Evolutionary conservation across 2,797 vertebrate species (phyloP).

Genomic region (Dipus sagitta): DNA sequence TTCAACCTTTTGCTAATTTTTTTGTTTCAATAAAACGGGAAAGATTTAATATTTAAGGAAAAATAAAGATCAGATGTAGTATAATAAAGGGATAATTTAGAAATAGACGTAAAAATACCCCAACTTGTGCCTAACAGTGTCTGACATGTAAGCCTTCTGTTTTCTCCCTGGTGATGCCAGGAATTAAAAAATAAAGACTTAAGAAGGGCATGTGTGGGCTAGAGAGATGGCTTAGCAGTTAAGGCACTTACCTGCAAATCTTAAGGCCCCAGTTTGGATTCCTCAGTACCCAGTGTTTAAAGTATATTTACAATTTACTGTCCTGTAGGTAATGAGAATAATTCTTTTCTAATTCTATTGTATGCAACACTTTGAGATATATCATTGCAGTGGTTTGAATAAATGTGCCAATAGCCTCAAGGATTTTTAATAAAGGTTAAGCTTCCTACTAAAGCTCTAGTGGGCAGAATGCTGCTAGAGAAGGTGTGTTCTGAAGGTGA

Average conservation of each 20-base stretch:
- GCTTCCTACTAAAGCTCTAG: too few species aligned
- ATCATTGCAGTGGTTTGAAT: too few species aligned
- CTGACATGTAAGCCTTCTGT: background rate
- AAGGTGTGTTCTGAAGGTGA: too few species aligned
- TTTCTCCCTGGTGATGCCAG: background rate
- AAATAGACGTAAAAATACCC: background rate
- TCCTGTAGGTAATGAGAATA: background rate
- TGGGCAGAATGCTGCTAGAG: too few species aligned
- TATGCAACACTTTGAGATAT: background rate
- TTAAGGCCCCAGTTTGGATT: too few species aligned
- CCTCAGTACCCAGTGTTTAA: background rate
- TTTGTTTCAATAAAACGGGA: background rate
- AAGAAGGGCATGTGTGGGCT: background rate
- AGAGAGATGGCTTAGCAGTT: too few species aligned
- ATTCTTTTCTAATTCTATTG: background rate
- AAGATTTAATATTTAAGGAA: background rate
- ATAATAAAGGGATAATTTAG: background rate
- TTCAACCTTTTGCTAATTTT: background rate
- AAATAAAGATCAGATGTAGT: slow-evolving; percentile 30
- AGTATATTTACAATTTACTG: background rate
- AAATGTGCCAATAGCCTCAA: too few species aligned
- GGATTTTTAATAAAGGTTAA: too few species aligned
- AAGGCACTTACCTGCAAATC: too few species aligned
- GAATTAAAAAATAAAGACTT: slow-evolving; percentile 6
- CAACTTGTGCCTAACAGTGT: background rate